These are phyloP conservation scores for Sprattus sprattus DNA, from an alignment of 2,113 vertebrate species.

Conservation along the genomic window DNA sequence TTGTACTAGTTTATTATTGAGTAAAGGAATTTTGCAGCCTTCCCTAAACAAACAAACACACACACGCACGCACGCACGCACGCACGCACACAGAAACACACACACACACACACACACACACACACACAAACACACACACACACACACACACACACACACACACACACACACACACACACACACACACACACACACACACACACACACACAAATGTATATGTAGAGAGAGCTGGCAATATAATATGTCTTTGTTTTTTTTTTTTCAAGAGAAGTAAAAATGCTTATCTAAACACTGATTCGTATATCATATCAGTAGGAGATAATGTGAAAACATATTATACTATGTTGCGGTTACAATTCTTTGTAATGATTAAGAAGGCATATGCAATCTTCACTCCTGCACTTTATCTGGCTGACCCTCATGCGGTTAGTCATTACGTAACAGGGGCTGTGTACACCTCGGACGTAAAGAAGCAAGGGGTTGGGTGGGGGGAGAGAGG, in stretches of 20 bases:
- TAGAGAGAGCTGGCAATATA: too few species aligned
- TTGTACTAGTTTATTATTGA: not conserved
- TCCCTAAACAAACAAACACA: too few species aligned
- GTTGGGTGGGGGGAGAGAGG: conserved; percentile 28
- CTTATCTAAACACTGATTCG: not conserved
- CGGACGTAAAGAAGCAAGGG: not conserved
- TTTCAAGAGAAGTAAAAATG: too few species aligned
- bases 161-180: too few species aligned
- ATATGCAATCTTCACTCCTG: not conserved
- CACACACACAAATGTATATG: too few species aligned
- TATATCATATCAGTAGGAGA: not conserved
- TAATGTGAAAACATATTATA: not conserved
- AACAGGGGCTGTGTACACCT: not conserved
- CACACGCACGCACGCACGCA: too few species aligned
- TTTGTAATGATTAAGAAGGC: not conserved
- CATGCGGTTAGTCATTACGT: not conserved
- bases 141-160: too few species aligned
- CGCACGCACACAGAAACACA: too few species aligned
- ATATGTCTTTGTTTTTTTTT: too few species aligned
- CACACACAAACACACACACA: too few species aligned
- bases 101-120: too few species aligned
- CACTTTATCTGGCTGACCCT: not conserved
- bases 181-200: too few species aligned
- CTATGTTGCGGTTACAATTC: not conserved
- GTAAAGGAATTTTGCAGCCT: not conserved